These are phyloP conservation scores for Phodopus roborovskii DNA, from an alignment of 2,113 vertebrate species.

Conservation along the genomic window DNA sequence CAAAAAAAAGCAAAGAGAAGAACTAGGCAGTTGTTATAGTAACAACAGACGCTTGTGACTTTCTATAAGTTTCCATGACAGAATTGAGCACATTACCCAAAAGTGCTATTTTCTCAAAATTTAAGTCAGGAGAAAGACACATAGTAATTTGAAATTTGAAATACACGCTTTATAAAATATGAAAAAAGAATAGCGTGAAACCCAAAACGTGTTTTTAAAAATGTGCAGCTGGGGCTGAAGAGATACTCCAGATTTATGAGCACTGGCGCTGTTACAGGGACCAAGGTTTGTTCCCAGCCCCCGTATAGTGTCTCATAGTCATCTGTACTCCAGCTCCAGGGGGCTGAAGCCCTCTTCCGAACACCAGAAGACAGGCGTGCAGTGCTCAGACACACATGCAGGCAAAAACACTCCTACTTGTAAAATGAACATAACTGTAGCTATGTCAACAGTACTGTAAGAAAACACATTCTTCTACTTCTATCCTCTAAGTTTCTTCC, in stretches of 20 bases:
- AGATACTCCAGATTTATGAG: not conserved
- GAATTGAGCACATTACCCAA: not conserved
- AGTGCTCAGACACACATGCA: not conserved
- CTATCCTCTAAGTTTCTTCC: not conserved
- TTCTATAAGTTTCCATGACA: not conserved
- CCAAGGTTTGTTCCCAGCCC: not conserved
- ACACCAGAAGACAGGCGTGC: not conserved
- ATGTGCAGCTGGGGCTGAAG: not conserved
- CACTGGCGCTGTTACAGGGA: not conserved
- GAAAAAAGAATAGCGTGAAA: not conserved
- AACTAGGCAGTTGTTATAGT: not conserved
- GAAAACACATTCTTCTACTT: not conserved
- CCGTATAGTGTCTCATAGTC: not conserved
- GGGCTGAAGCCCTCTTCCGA: not conserved
- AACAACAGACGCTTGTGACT: not conserved
- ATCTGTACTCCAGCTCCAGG: not conserved
- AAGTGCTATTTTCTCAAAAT: not conserved
- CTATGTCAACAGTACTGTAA: not conserved
- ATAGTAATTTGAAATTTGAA: not conserved
- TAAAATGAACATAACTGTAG: not conserved
- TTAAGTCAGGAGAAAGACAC: not conserved
- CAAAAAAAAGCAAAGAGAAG: not conserved
- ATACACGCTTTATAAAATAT: not conserved
- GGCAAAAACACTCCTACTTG: not conserved
- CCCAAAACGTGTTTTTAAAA: not conserved